These are phyloP conservation scores for Lampropteryx suffumata DNA, from an alignment of 2,888 invertebrate genomes.

Conservation along the genomic window DNA sequence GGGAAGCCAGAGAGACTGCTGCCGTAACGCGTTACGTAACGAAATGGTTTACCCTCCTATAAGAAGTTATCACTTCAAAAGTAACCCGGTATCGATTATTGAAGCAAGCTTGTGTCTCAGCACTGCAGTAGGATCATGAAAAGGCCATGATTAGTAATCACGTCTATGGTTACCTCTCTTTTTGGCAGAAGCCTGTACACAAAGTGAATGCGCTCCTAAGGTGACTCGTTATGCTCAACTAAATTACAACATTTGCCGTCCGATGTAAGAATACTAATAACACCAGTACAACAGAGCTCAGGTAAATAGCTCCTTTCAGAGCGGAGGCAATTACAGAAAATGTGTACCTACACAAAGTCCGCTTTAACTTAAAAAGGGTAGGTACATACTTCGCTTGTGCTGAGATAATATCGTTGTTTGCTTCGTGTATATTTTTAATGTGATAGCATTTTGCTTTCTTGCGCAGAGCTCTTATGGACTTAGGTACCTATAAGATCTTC, in stretches of 20 bases:
- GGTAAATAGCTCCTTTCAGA: conserved; percentile 39
- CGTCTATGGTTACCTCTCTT: too few relatives aligned
- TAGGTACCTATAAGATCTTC: too few relatives aligned
- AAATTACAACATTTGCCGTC: conserved; percentile 70
- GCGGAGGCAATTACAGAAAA: conserved; percentile 37
- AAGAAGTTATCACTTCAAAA: too few relatives aligned
- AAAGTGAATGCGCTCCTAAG: conserved; percentile 51
- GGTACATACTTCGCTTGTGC: conserved; percentile 8
- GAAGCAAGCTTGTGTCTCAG: too few relatives aligned
- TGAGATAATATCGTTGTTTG: conserved; percentile 20
- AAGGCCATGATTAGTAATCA: too few relatives aligned
- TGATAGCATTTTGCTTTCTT: neutral
- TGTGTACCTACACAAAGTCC: conserved; percentile 22
- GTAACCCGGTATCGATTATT: too few relatives aligned
- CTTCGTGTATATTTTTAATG: conserved; percentile 9
- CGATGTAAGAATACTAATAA: conserved; percentile 53
- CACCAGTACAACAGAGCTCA: conserved; percentile 37
- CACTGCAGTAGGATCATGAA: too few relatives aligned
- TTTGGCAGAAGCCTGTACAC: neutral
- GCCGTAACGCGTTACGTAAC: too few relatives aligned
- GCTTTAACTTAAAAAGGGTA: conserved; percentile 17
- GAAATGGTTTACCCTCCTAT: too few relatives aligned
- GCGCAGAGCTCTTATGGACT: neutral
- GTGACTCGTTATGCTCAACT: conserved; percentile 56
- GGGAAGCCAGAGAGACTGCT: too few relatives aligned